Percentiles rank a stretch among this genome's conserved stretches.
Evolutionary conservation across 2,888 invertebrate genomes (phyloP).

Genomic region (Drosophila kanekoi): DNA sequence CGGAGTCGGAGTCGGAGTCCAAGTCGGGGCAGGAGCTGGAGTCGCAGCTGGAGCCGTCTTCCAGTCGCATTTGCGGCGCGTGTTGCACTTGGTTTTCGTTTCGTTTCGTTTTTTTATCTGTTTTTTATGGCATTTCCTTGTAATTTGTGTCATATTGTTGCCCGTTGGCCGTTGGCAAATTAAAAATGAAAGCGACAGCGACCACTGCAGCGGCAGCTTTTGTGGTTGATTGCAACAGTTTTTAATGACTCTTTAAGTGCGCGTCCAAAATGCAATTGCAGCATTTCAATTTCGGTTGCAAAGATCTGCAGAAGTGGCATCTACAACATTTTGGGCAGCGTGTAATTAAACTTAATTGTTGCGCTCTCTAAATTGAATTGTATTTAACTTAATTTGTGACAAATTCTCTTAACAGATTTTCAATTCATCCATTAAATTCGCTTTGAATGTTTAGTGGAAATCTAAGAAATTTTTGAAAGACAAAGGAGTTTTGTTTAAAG

Average conservation of each 20-base stretch:
- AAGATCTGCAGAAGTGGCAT: background rate
- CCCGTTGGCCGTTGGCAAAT: conserved; percentile 57
- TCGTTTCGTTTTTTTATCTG: conserved; percentile 2
- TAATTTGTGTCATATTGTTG: conserved; percentile 77
- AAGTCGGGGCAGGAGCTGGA: background rate
- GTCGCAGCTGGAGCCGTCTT: conserved; percentile 8
- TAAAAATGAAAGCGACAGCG: conserved; percentile 57
- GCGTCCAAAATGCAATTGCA: conserved; percentile 53
- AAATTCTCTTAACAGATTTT: too few relatives aligned
- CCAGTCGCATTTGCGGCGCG: conserved; percentile 34
- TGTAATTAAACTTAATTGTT: background rate
- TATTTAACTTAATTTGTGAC: too few relatives aligned
- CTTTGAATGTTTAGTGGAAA: too few relatives aligned
- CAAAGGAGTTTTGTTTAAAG: too few relatives aligned
- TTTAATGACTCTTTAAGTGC: conserved; percentile 72
- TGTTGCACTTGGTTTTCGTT: conserved; percentile 29
- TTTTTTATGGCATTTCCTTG: conserved; percentile 71
- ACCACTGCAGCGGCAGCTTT: conserved; percentile 49
- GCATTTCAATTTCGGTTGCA: conserved; percentile 36
- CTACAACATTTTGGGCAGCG: too few relatives aligned
- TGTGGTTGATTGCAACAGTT: conserved; percentile 61
- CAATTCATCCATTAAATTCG: too few relatives aligned
- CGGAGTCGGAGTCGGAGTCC: conserved; percentile 4
- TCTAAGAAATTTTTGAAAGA: too few relatives aligned
- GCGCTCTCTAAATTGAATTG: background rate